Conservation (phyloP, 2,888 invertebrate genomes). For the Limnephilus auricula region DNA sequence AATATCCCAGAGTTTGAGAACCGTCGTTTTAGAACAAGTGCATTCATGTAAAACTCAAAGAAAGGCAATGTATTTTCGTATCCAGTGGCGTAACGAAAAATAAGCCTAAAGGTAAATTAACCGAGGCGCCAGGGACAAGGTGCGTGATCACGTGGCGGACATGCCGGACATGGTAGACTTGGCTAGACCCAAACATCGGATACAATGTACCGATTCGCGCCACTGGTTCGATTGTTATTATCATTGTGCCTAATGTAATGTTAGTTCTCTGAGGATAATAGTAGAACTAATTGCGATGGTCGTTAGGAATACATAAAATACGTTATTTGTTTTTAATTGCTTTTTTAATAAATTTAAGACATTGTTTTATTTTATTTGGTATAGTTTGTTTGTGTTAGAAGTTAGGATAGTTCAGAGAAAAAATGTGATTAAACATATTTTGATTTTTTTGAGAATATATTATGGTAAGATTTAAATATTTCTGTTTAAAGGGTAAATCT, state of each 20-base stretch:
- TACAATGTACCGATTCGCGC: neutral
- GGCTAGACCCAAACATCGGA: neutral
- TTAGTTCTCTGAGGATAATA: neutral
- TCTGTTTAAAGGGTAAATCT: too few species aligned
- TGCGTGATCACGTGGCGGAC: neutral
- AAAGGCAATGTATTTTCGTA: neutral
- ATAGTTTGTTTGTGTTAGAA: neutral
- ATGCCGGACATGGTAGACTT: neutral
- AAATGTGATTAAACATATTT: neutral
- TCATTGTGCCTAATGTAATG: neutral
- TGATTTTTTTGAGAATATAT: neutral
- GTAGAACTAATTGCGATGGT: neutral
- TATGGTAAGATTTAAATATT: neutral
- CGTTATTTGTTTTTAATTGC: neutral
- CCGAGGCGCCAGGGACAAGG: neutral
- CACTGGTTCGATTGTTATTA: neutral
- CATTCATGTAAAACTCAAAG: neutral
- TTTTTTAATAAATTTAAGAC: neutral
- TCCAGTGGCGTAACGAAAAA: conserved; percentile 3
- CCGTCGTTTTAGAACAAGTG: neutral
- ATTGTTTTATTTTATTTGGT: neutral
- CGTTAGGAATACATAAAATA: neutral
- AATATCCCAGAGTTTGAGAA: neutral
- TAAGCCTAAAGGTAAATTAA: neutral
- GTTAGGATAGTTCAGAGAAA: neutral